phyloP scores from a whole-genome alignment of 2,797 vertebrate genomes.

The Anniella stebbinsi region DNA sequence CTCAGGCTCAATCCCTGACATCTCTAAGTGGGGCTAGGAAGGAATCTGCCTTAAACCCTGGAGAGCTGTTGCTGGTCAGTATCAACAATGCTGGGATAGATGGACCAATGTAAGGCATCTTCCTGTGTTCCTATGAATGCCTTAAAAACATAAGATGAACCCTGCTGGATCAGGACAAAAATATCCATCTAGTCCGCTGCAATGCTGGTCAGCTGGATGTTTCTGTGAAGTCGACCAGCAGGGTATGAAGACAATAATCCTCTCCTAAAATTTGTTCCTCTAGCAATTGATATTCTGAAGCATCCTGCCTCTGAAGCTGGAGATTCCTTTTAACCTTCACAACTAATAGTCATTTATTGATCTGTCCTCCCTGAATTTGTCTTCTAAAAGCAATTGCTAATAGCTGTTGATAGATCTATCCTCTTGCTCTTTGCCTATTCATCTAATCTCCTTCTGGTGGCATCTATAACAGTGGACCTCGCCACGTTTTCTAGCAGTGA shows the following conservation, averaged over 20 bases:
- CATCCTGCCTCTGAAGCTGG: background rate
- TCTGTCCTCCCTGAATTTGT: background rate
- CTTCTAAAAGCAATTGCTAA: background rate
- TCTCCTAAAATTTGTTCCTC: background rate
- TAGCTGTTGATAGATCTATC: background rate
- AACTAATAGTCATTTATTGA: background rate
- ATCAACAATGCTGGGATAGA: no score
- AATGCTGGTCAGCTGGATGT: background rate
- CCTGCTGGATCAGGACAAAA: background rate
- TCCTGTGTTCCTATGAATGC: background rate
- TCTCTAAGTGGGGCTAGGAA: no score
- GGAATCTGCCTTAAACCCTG: no score
- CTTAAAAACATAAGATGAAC: background rate
- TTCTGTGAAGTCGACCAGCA: background rate
- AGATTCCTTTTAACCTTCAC: background rate
- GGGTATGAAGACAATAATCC: background rate
- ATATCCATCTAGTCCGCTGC: background rate
- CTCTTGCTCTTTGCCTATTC: background rate
- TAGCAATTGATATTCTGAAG: background rate
- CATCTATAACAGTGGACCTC: background rate
- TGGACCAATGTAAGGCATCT: no score
- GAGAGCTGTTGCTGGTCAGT: no score
- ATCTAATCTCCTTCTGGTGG: background rate
- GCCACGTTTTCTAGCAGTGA: background rate
- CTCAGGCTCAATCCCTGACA: no score